Conservation (phyloP, 2,113 vertebrate species). For the Ia io region DNA sequence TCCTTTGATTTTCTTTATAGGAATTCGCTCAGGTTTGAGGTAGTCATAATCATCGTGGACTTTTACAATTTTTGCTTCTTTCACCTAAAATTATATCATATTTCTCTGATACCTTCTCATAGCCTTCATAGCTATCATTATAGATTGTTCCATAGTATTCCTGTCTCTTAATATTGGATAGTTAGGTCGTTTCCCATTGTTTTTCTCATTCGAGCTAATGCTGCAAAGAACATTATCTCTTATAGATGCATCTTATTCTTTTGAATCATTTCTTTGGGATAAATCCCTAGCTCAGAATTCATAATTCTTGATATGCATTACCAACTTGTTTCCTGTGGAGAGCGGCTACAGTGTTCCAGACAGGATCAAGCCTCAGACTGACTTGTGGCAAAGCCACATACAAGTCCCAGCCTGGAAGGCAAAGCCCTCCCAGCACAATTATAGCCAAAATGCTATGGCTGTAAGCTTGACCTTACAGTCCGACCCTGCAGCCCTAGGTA, state of each 20-base stretch:
- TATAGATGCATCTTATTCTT: not conserved
- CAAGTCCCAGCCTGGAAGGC: too few relatives aligned
- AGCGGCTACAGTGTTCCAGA: accelerated
- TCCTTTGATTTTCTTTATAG: not conserved
- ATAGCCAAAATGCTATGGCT: too few relatives aligned
- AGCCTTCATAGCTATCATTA: not conserved
- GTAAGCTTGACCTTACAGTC: too few relatives aligned
- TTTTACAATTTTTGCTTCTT: not conserved
- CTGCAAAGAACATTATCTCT: not conserved
- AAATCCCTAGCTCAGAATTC: not conserved
- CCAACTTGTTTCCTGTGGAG: not conserved
- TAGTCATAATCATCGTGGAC: not conserved
- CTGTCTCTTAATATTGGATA: not conserved
- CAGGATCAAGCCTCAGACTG: too few relatives aligned
- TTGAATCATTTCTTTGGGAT: not conserved
- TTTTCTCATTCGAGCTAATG: not conserved
- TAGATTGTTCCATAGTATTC: not conserved
- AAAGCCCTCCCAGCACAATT: too few relatives aligned
- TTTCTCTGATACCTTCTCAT: not conserved
- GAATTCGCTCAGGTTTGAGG: not conserved
- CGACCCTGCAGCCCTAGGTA: too few relatives aligned
- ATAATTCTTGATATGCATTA: not conserved
- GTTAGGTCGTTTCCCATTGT: not conserved
- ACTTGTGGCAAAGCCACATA: too few relatives aligned
- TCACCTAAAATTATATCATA: not conserved